Conservation (phyloP, 2,113 vertebrate species). For the Nothoprocta pentlandii region DNA sequence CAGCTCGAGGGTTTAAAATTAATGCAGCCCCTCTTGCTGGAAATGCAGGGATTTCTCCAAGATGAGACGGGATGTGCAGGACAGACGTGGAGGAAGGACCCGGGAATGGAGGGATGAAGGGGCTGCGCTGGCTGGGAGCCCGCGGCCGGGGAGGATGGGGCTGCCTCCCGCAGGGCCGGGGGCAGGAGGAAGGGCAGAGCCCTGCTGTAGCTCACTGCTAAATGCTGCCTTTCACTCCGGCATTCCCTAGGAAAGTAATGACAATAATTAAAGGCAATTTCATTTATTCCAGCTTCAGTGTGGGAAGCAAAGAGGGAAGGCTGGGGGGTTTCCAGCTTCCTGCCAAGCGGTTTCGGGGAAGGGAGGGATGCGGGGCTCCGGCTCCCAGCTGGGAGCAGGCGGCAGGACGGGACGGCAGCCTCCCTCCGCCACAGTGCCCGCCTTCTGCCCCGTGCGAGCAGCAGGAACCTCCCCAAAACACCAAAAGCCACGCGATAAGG, state of each 20-base stretch:
- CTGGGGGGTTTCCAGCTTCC: not conserved
- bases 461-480: not conserved
- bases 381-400: not conserved
- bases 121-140: not conserved
- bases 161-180: not conserved
- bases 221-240: slow-evolving; percentile 67
- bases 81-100: not conserved
- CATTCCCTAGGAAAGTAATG: slow-evolving; percentile 68
- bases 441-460: not conserved
- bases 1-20: rapidly evolving
- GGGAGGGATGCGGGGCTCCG: not conserved
- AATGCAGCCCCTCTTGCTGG: not conserved
- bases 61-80: no score
- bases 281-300: slow-evolving; percentile 44
- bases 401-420: not conserved
- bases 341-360: not conserved
- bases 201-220: slow-evolving; percentile 62
- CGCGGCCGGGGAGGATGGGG: not conserved
- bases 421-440: rapidly evolving
- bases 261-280: slow-evolving; percentile 78
- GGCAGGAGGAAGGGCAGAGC: slow-evolving; percentile 54
- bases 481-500: no score
- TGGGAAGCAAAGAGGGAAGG: not conserved
- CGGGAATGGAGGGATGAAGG: not conserved
- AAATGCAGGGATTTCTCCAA: not conserved